Base-by-base conservation (phyloP, 2,113 vertebrate species). In the Origma solitaria region DNA sequence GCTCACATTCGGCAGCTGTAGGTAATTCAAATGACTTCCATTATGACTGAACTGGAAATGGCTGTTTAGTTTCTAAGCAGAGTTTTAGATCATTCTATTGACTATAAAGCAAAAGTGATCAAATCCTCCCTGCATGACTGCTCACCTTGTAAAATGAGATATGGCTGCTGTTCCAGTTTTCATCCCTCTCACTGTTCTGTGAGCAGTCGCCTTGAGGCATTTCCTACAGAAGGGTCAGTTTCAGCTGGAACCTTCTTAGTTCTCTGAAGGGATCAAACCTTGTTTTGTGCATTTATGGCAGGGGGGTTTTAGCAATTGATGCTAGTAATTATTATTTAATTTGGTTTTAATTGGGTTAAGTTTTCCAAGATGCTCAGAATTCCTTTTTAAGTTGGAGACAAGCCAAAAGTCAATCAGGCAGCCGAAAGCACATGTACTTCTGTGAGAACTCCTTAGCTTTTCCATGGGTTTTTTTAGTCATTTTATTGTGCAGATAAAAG, bases 101-200 rank as follows among this genome's bases (percentile, higher is more conserved):
- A 69, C 71, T 60, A 7, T 65, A 72, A 76, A 92, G 73, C 56
- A 69, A 31, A 92, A 86, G 65, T 64, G 57, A 64, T 88, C 53
- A 76, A 82, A 65, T 82, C 35, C 25, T 89, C 21, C 51, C n/a
- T 64, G 65, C 56, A 6, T 69, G 89, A 78, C 60, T 71, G 49
- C 53, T 94, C 56, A 33, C 30, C 35, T 94, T 82, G 78, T 51
- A 11, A 38, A 93, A 49, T 54, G 49, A 53, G 58, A 15, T 10
- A 13, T 1, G 18, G 40, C 60, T 78, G 47, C 17, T 71, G 50
- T 50, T 93, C 27, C 13, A 3, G 33, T 70, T 69, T 37, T 27
- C 64, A 62, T 61, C 54, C 47, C 15, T 78, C 47, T 68, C 24
- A 0, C 49, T 11, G 4, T 44, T 79, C 40, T 56, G 27, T 58